These are phyloP conservation scores for Molorchus minor DNA, from an alignment of 2,888 invertebrate genomes.

Conservation along the genomic window DNA sequence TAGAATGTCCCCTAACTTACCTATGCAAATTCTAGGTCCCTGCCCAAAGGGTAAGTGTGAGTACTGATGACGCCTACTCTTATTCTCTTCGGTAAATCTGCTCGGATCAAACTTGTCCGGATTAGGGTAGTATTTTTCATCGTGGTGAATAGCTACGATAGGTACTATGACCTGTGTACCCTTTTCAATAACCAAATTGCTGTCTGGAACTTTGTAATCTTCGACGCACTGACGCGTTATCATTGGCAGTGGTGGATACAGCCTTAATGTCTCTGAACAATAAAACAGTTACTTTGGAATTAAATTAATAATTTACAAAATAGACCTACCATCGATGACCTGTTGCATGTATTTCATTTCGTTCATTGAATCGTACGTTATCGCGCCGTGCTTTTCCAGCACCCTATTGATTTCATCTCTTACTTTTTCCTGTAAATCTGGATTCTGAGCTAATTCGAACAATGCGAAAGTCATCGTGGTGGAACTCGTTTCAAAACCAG, in stretches of 20 bases:
- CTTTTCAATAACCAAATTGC: conserved; percentile 38
- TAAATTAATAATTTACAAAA: not conserved
- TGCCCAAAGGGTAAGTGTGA: conserved; percentile 56
- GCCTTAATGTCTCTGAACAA: conserved; percentile 55
- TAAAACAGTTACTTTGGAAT: not conserved
- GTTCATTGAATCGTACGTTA: conserved; percentile 16
- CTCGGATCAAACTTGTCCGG: conserved; percentile 51
- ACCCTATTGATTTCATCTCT: conserved; percentile 40
- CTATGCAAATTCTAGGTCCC: conserved; percentile 58
- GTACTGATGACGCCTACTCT: conserved; percentile 34
- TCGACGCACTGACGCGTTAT: conserved; percentile 40
- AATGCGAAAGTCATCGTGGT: conserved; percentile 45
- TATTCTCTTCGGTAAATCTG: conserved; percentile 45
- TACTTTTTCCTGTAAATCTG: conserved; percentile 40
- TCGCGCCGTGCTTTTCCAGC: conserved; percentile 33
- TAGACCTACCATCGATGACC: conserved; percentile 55
- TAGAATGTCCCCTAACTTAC: too few species aligned
- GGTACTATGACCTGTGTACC: conserved; percentile 51
- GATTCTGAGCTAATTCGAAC: conserved; percentile 39
- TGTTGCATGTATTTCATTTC: conserved; percentile 46
- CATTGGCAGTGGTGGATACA: conserved; percentile 52
- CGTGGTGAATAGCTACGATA: conserved; percentile 52
- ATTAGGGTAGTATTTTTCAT: conserved; percentile 53
- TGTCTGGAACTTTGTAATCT: conserved; percentile 41
- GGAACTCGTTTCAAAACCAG: conserved; percentile 47